Percentiles rank a stretch among this genome's conserved stretches.
These are phyloP conservation scores for Norana najaformis DNA, from an alignment of 2,888 invertebrate species.

Conservation along the genomic window DNA sequence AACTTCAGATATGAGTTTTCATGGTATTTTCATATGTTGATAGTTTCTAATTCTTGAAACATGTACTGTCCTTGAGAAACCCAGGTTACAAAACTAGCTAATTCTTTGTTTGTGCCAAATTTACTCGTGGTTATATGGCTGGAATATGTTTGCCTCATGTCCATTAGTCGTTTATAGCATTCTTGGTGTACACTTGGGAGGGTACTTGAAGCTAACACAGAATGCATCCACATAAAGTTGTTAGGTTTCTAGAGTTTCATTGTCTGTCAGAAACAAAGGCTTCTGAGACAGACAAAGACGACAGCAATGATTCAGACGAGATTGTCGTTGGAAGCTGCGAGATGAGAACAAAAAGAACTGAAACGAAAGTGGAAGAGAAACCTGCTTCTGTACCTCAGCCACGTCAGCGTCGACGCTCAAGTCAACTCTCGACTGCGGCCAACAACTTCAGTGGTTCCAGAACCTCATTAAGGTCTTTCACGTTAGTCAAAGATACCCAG, in stretches of 20 bases:
- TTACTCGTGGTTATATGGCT: background rate
- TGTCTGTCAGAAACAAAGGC: background rate
- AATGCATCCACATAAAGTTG: background rate
- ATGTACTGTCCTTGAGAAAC: no score
- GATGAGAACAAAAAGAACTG: background rate
- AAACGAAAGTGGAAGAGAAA: background rate
- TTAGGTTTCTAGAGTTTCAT: conserved; percentile 13
- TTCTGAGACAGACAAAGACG: conserved; percentile 8
- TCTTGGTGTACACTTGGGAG: background rate
- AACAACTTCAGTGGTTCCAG: background rate
- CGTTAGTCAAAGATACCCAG: background rate
- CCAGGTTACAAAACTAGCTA: background rate
- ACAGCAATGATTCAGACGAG: conserved; percentile 18
- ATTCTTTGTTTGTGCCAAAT: background rate
- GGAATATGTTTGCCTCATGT: background rate
- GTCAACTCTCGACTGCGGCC: background rate
- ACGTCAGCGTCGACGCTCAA: background rate
- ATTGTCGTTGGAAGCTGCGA: background rate
- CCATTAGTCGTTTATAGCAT: background rate
- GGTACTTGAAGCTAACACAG: no score
- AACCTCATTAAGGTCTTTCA: background rate
- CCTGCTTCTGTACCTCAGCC: background rate
- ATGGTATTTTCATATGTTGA: no score
- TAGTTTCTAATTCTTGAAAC: no score
- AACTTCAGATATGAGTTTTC: no score